A percentile compares a stretch with the other conserved stretches of the same genome.
These are phyloP conservation scores for Acanthurus leucopareius DNA, from an alignment of 2,797 vertebrate genomes.

Conservation along the genomic window DNA sequence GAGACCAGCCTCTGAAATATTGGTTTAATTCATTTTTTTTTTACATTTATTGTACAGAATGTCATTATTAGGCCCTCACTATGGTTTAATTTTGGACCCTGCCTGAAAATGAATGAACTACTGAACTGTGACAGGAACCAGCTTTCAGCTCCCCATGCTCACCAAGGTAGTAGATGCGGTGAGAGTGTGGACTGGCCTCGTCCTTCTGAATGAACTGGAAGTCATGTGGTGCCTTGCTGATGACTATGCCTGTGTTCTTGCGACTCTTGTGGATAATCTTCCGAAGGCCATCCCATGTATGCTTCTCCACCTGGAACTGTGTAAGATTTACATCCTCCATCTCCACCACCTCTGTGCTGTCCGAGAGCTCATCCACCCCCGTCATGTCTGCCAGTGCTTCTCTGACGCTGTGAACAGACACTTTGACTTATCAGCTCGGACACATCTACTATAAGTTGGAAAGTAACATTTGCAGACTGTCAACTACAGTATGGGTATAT, in stretches of 20 bases:
- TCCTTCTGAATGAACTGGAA: conserved; percentile 96
- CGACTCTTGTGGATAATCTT: conserved; percentile 94
- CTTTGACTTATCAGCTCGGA: conserved; percentile 14
- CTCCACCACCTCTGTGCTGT: conserved; percentile 89
- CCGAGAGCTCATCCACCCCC: conserved; percentile 86
- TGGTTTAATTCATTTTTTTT: neutral
- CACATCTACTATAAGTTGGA: neutral
- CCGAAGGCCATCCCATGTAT: conserved; percentile 93
- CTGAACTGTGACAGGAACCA: neutral
- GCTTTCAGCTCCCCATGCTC: conserved; percentile 50
- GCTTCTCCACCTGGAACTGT: conserved; percentile 94
- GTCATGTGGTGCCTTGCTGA: conserved; percentile 96
- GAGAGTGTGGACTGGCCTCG: conserved; percentile 91
- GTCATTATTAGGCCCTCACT: neutral
- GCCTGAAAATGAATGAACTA: neutral
- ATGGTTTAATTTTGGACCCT: neutral
- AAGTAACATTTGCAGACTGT: neutral
- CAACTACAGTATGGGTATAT: neutral
- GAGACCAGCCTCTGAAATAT: neutral
- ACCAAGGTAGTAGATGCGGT: conserved; percentile 97
- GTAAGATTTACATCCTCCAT: conserved; percentile 88
- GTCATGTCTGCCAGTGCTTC: conserved; percentile 84
- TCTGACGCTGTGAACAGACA: conserved; percentile 50
- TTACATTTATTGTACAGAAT: neutral
- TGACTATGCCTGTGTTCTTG: conserved; percentile 91